Conservation (phyloP, 2,888 invertebrate species). For the Microchrysa polita region DNA sequence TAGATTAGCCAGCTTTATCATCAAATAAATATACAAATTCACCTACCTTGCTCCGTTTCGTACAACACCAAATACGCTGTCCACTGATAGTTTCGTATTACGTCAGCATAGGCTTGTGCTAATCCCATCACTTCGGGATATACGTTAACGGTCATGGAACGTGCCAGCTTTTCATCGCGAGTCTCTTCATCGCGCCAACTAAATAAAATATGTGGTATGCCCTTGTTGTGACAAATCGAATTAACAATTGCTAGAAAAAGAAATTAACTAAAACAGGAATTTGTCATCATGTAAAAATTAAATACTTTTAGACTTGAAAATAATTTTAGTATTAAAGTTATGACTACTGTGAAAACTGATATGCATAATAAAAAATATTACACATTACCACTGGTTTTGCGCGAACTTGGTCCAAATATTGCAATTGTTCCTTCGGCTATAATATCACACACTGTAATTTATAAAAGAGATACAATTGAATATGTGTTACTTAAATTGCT, state of each 20-base stretch:
- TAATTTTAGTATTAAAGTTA: too few species aligned
- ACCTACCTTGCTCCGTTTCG: slow-evolving; percentile 80
- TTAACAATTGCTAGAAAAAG: slow-evolving; percentile 57
- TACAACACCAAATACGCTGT: slow-evolving; percentile 83
- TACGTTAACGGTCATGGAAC: slow-evolving; percentile 73
- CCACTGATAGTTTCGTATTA: slow-evolving; percentile 81
- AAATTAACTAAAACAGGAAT: slow-evolving; percentile 3
- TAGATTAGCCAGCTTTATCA: too few species aligned
- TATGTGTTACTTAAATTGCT: too few species aligned
- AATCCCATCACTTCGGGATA: slow-evolving; percentile 75
- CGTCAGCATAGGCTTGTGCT: slow-evolving; percentile 75
- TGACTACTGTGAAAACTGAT: too few species aligned
- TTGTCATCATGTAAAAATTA: background rate
- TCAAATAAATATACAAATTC: too few species aligned
- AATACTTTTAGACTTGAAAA: background rate
- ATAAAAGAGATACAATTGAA: too few species aligned
- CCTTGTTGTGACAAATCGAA: slow-evolving; percentile 72
- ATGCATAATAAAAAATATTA: too few species aligned
- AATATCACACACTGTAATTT: slow-evolving; percentile 71
- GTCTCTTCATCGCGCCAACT: slow-evolving; percentile 66
- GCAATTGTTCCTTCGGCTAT: slow-evolving; percentile 74
- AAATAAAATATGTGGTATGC: slow-evolving; percentile 72
- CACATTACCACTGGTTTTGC: slow-evolving; percentile 55
- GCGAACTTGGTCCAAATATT: slow-evolving; percentile 74
- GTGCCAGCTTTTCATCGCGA: slow-evolving; percentile 64